Percentiles rank a stretch among this genome's conserved stretches.
Conservation (phyloP, 2,888 invertebrate genomes). For the Pollenia amentaria region DNA sequence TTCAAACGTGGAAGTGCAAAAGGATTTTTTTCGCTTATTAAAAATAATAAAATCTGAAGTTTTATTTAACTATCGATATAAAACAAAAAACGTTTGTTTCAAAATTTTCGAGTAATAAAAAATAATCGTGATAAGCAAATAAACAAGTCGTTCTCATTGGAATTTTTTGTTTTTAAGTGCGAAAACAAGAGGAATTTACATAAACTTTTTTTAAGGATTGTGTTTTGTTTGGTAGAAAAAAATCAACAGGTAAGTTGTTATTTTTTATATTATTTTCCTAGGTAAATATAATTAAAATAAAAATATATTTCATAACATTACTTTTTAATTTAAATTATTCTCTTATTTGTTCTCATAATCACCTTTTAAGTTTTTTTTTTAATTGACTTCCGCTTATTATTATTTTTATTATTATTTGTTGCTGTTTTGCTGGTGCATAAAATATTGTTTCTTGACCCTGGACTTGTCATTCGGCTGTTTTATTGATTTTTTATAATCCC, state of each 20-base stretch:
- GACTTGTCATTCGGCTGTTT: conserved; percentile 46
- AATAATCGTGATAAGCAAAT: conserved; percentile 2
- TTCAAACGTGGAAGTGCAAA: neutral
- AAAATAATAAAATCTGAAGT: neutral
- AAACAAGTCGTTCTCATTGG: neutral
- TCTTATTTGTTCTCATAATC: neutral
- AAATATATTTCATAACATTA: neutral
- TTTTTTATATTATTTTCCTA: neutral
- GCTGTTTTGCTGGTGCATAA: conserved; percentile 2
- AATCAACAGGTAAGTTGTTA: conserved; percentile 62
- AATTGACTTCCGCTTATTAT: conserved; percentile 14
- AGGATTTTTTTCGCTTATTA: conserved; percentile 7
- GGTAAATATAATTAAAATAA: neutral
- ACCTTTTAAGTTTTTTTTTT: conserved; percentile 9
- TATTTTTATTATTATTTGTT: conserved; percentile 4
- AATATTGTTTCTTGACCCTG: conserved; percentile 33
- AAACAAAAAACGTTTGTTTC: neutral
- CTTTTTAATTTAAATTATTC: neutral
- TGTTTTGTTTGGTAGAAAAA: conserved; percentile 48
- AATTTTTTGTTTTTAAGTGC: neutral
- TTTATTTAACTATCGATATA: conserved; percentile 15
- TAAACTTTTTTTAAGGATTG: neutral
- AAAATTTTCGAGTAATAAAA: conserved; percentile 9
- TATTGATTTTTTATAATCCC: conserved; percentile 62
- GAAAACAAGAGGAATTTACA: conserved; percentile 6